phyloP scores from a whole-genome alignment of 2,797 vertebrate species.

The Serranus cabrilla region DNA sequence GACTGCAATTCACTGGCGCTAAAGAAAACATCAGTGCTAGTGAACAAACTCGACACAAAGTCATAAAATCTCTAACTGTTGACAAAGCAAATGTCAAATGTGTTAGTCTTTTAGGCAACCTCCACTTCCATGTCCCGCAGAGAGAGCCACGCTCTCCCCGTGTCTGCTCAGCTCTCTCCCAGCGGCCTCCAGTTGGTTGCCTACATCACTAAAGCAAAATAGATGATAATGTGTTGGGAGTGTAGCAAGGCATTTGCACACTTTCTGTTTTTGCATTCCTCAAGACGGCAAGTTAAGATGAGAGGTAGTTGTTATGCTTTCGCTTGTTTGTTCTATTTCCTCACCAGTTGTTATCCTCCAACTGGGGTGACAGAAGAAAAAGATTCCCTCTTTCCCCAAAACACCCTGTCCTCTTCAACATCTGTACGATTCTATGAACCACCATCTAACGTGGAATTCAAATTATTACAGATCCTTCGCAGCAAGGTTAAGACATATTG shows the following conservation, averaged over 20 bases:
- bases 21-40: constrained; percentile 62
- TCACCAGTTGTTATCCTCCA: constrained; percentile 14
- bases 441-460: constrained; percentile 61
- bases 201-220: constrained; percentile 64
- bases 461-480: constrained; percentile 77
- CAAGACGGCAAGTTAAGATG: constrained; percentile 53
- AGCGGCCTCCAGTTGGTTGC: constrained; percentile 56
- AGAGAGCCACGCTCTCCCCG: constrained; percentile 46
- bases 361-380: constrained; percentile 34
- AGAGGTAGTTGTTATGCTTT: constrained; percentile 47
- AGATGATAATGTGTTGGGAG: constrained; percentile 63
- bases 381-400: constrained; percentile 30
- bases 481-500: constrained; percentile 85
- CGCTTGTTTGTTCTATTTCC: constrained; percentile 29
- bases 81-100: constrained; percentile 76
- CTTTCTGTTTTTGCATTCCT: constrained; percentile 41
- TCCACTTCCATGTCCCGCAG: constrained; percentile 44
- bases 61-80: constrained; percentile 70
- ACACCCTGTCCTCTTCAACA: constrained; percentile 42
- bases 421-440: constrained; percentile 48
- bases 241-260: constrained; percentile 60
- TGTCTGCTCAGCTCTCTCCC: constrained; percentile 45
- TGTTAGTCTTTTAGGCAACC: constrained; percentile 63
- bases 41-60: constrained; percentile 66
- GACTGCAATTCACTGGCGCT: constrained; percentile 53